Percentiles rank a stretch among this genome's conserved stretches.
These are phyloP conservation scores for Tribolium madens DNA, from an alignment of 1,140 invertebrate genomes.

Conservation along the genomic window DNA sequence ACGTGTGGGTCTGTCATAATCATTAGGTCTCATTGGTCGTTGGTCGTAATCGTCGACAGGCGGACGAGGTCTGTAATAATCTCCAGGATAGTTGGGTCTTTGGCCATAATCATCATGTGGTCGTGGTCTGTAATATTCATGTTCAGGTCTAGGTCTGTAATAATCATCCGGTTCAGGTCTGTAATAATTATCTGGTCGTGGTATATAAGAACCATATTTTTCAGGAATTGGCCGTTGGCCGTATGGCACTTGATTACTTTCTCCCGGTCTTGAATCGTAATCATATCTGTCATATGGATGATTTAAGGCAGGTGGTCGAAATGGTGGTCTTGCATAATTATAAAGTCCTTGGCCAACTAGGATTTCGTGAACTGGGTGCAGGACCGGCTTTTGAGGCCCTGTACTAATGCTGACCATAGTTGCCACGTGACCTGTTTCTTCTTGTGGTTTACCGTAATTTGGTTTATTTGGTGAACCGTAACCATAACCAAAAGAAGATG, in stretches of 20 bases:
- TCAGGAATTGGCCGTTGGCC: conserved; percentile 32
- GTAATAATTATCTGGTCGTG: conserved; percentile 50
- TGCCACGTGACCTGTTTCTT: neutral
- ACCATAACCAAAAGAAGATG: neutral
- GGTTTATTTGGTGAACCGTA: neutral
- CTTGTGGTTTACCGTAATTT: conserved; percentile 20
- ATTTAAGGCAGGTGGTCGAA: conserved; percentile 17
- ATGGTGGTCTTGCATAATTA: conserved; percentile 16
- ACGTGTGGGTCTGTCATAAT: neutral
- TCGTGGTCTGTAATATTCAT: conserved; percentile 17
- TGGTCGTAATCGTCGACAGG: neutral
- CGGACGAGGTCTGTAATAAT: neutral
- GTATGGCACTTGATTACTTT: neutral
- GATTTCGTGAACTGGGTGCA: conserved; percentile 21
- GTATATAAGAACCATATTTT: conserved; percentile 55
- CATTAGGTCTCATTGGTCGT: too few relatives aligned
- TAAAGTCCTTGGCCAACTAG: neutral
- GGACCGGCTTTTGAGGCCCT: conserved; percentile 11
- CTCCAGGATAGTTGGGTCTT: neutral
- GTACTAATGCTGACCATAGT: conserved; percentile 29
- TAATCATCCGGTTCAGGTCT: conserved; percentile 32
- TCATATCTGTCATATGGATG: conserved; percentile 35
- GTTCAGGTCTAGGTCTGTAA: conserved; percentile 28
- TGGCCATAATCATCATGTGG: neutral
- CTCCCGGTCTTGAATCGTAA: conserved; percentile 42